These are phyloP conservation scores for Petrocephalus microphthalmus DNA, from an alignment of 2,113 vertebrate genomes.

Conservation along the genomic window DNA sequence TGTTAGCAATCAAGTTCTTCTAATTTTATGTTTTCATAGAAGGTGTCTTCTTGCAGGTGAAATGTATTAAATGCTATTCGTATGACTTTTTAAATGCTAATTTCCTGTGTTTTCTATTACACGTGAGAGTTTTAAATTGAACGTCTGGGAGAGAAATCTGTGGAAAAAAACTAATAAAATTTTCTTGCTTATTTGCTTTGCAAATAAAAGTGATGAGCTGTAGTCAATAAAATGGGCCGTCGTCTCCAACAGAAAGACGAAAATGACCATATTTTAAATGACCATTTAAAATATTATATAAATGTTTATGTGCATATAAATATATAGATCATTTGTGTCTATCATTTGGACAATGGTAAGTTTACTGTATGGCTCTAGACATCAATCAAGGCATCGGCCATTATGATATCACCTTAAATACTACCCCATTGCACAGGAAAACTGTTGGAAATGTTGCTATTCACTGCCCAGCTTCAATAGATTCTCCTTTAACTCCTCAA, in stretches of 20 bases:
- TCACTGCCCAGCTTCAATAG: neutral
- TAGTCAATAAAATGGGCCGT: neutral
- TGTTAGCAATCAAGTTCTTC: conserved; percentile 58
- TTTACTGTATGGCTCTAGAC: neutral
- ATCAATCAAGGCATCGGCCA: neutral
- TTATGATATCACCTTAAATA: neutral
- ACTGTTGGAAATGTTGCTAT: neutral
- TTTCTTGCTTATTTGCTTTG: too few species aligned
- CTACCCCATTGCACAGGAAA: neutral
- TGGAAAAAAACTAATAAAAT: neutral
- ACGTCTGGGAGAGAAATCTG: neutral
- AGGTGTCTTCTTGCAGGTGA: neutral
- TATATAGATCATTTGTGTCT: neutral
- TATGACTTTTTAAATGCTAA: too few species aligned
- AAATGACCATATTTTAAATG: neutral
- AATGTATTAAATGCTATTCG: neutral
- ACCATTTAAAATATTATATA: neutral
- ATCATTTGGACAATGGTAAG: neutral
- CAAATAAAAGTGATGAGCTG: too few species aligned
- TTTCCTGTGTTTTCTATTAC: neutral
- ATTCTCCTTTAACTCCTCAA: conserved; percentile 27
- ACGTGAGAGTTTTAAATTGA: neutral
- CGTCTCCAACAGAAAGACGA: neutral
- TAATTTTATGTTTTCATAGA: conserved; percentile 20
- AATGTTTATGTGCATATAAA: neutral